Evolutionary conservation across 2,797 vertebrate genomes (phyloP).

Genomic region (Neosalanx taihuensis): DNA sequence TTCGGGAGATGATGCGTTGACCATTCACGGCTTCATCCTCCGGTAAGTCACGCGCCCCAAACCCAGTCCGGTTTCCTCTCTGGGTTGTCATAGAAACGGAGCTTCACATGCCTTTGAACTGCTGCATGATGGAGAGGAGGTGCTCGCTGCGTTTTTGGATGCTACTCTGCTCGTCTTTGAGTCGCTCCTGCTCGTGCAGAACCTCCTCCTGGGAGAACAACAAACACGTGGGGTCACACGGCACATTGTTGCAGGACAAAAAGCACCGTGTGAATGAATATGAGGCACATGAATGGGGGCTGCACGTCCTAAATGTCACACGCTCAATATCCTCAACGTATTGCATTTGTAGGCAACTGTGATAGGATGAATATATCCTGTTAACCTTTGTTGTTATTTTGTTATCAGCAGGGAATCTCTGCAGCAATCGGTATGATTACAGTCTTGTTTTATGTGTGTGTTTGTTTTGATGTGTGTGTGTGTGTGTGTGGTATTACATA

Average conservation of each 20-base stretch:
- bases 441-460: neutral
- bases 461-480: neutral
- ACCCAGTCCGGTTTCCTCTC: neutral
- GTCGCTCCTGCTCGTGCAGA: conserved; percentile 65
- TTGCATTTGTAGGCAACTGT: neutral
- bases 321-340: neutral
- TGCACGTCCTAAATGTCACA: neutral
- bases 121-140: conserved; percentile 82
- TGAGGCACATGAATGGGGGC: neutral
- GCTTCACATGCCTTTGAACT: conserved; percentile 82
- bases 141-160: conserved; percentile 77
- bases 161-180: conserved; percentile 74
- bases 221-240: conserved; percentile 12
- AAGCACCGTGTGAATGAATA: neutral
- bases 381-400: neutral
- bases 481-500: conserved; percentile 41
- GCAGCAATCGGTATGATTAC: conserved; percentile 16
- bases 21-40: neutral
- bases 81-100: conserved; percentile 48
- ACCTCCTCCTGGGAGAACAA: conserved; percentile 59
- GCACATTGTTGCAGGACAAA: conserved; percentile 1
- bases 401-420: neutral
- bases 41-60: conserved; percentile 6
- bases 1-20: neutral
- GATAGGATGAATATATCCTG: neutral